These are phyloP conservation scores for Drosophila algonquin DNA, from an alignment of 2,888 invertebrate genomes.

Conservation along the genomic window DNA sequence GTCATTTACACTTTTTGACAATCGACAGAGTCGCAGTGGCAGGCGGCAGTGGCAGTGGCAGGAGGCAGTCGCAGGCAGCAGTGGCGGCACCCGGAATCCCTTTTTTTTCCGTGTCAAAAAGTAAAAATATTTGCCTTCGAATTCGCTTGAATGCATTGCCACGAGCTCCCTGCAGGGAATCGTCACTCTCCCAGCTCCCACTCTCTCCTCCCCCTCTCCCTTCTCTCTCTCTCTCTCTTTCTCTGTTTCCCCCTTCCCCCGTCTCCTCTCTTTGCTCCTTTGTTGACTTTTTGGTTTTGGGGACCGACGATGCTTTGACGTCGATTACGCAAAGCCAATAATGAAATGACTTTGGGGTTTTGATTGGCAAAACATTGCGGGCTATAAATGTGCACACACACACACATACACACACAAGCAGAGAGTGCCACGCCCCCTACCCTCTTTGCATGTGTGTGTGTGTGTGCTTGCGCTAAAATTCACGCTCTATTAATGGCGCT, in stretches of 20 bases:
- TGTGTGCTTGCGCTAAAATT: slow-evolving; percentile 72
- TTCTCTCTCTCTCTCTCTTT: neutral
- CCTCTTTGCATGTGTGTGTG: neutral
- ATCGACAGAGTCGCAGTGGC: slow-evolving; percentile 52
- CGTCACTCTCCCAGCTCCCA: neutral
- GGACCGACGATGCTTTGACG: slow-evolving; percentile 71
- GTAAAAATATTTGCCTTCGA: slow-evolving; percentile 79
- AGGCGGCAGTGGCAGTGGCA: neutral
- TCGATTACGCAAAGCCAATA: slow-evolving; percentile 81
- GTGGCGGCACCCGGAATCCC: slow-evolving; percentile 19
- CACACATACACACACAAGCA: neutral
- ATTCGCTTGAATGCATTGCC: slow-evolving; percentile 78
- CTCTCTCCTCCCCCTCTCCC: neutral
- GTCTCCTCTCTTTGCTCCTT: slow-evolving; percentile 17
- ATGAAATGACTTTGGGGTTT: slow-evolving; percentile 82
- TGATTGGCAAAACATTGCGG: slow-evolving; percentile 81
- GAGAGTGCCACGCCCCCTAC: slow-evolving; percentile 23
- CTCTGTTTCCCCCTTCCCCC: slow-evolving; percentile 1
- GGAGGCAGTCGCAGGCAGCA: neutral
- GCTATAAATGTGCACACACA: slow-evolving; percentile 67
- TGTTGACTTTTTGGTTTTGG: slow-evolving; percentile 73
- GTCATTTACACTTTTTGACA: slow-evolving; percentile 81
- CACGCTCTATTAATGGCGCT: slow-evolving; percentile 79
- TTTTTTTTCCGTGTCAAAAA: slow-evolving; percentile 75
- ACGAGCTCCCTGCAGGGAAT: slow-evolving; percentile 58